Conservation (phyloP, 1,140 invertebrate species). For the Euwallacea fornicatus region DNA sequence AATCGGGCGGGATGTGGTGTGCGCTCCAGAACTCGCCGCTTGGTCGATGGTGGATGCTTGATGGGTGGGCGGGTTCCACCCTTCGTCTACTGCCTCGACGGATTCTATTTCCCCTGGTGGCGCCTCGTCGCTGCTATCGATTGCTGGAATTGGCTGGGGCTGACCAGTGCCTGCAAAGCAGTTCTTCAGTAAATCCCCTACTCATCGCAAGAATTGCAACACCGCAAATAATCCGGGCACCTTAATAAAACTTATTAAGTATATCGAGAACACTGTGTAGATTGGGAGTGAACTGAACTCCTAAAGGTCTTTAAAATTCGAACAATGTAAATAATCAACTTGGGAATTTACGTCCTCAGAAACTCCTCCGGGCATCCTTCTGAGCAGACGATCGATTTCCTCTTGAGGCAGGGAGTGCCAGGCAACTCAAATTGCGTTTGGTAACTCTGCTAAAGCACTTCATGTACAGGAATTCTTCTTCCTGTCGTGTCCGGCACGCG, state of each 20-base stretch:
- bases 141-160: conserved; percentile 34
- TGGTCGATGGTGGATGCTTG: conserved; percentile 12
- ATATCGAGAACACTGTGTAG: too few relatives aligned
- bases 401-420: too few relatives aligned
- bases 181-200: neutral
- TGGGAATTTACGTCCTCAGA: too few relatives aligned
- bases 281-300: neutral
- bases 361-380: too few relatives aligned
- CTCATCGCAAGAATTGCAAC: neutral
- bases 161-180: conserved; percentile 36
- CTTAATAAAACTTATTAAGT: too few relatives aligned
- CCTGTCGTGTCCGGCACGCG: too few relatives aligned
- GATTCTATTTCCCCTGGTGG: conserved; percentile 29
- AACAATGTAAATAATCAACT: too few relatives aligned
- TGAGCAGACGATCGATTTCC: too few relatives aligned
- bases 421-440: too few relatives aligned
- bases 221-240: too few relatives aligned
- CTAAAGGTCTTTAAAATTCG: neutral
- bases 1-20: conserved; percentile 30
- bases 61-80: neutral
- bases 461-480: too few relatives aligned
- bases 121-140: conserved; percentile 20
- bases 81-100: conserved; percentile 31
- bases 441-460: too few relatives aligned
- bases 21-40: neutral